These are phyloP conservation scores for Ephestia elutella DNA, from an alignment of 1,140 invertebrate genomes.

Conservation along the genomic window DNA sequence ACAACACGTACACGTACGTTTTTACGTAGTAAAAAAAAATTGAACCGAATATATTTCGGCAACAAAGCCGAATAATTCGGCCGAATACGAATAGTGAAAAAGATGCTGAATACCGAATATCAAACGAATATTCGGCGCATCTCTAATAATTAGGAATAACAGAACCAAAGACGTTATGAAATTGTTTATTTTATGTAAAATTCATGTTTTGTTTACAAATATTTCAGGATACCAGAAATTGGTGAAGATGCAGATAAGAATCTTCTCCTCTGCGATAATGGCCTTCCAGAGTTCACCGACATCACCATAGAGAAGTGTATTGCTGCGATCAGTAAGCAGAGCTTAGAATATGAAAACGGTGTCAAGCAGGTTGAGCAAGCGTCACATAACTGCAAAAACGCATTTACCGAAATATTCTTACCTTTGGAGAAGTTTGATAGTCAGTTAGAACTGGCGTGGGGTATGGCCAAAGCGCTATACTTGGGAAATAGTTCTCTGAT, in stretches of 20 bases:
- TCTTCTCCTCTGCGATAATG: constrained; percentile 81
- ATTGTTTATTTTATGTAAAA: no score
- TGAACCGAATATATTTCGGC: no score
- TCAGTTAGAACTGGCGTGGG: constrained; percentile 89
- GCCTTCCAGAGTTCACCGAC: constrained; percentile 85
- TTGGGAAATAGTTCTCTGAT: constrained; percentile 87
- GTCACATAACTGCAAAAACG: constrained; percentile 74
- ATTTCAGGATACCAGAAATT: constrained; percentile 91
- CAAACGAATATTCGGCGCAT: no score
- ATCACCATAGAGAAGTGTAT: constrained; percentile 89
- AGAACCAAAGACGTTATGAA: no score
- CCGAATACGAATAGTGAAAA: no score
- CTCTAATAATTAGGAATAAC: no score
- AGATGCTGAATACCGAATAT: no score
- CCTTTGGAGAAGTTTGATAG: constrained; percentile 83
- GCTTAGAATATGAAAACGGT: constrained; percentile 87
- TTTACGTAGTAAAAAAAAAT: no score
- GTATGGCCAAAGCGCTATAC: constrained; percentile 87
- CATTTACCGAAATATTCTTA: constrained; percentile 83
- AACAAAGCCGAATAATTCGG: no score
- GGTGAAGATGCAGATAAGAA: constrained; percentile 86
- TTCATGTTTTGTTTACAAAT: background rate
- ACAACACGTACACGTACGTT: no score
- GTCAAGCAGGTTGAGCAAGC: constrained; percentile 79
- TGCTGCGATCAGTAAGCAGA: constrained; percentile 86